Evolutionary conservation across 2,113 vertebrate genomes (phyloP).

Genomic region (Rhea pennata): DNA sequence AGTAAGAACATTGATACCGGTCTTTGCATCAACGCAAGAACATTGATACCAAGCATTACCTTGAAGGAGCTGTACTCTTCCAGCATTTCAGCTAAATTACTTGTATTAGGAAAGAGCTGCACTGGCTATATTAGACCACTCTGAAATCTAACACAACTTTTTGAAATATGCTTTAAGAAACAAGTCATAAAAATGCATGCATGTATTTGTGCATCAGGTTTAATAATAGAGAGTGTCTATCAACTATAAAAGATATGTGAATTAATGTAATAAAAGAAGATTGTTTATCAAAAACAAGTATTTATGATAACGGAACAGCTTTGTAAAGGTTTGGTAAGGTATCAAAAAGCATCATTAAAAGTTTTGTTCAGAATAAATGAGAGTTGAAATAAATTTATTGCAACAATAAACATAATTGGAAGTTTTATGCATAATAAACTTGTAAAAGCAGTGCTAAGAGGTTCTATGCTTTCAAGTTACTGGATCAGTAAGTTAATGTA

Average conservation of each 20-base stretch:
- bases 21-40: not conserved
- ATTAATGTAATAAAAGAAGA: not conserved
- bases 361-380: slow-evolving; percentile 1
- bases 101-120: not conserved
- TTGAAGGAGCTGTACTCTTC: not conserved
- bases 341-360: slow-evolving; percentile 13
- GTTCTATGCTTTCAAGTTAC: not conserved
- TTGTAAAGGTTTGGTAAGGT: slow-evolving; percentile 7
- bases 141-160: not conserved
- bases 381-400: not conserved
- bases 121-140: not conserved
- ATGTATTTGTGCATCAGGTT: not conserved
- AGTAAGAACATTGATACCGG: not conserved
- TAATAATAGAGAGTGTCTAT: slow-evolving; percentile 24
- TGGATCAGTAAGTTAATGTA: not conserved
- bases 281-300: slow-evolving; percentile 14
- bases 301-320: slow-evolving; percentile 2
- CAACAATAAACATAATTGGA: not conserved
- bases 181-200: not conserved
- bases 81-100: not conserved
- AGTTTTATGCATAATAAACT: not conserved
- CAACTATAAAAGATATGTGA: slow-evolving; percentile 18
- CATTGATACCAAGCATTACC: not conserved
- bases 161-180: not conserved
- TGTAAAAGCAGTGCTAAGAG: not conserved